Conservation (phyloP, 2,797 vertebrate genomes). For the Podarcis lilfordi region DNA sequence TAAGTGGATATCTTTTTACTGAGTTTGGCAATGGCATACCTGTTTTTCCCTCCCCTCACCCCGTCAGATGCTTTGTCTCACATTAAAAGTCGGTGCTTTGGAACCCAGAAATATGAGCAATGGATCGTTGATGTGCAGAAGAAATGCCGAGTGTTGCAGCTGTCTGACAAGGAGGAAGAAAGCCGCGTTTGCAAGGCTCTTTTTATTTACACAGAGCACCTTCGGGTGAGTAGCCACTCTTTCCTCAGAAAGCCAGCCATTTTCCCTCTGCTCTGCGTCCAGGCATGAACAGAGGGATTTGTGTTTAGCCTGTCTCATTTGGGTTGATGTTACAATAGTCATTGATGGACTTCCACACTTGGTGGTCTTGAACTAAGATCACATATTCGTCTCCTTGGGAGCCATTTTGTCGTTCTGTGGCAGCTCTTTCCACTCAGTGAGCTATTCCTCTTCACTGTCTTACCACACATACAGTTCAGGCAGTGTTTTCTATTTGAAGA, state of each 20-base stretch:
- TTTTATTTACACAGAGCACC: conserved; percentile 80
- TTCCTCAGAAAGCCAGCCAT: neutral
- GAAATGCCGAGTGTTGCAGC: conserved; percentile 69
- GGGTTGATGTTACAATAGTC: neutral
- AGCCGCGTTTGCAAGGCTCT: conserved; percentile 78
- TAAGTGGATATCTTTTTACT: neutral
- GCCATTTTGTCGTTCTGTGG: neutral
- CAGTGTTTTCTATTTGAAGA: neutral
- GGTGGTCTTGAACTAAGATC: neutral
- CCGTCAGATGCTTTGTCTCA: conserved; percentile 69
- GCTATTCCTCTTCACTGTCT: no score
- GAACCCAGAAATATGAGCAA: conserved; percentile 82
- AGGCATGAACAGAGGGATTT: no score
- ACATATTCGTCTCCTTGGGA: neutral
- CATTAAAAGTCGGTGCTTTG: conserved; percentile 68
- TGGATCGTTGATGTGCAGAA: conserved; percentile 81
- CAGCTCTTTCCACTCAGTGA: neutral
- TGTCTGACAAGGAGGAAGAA: conserved; percentile 76
- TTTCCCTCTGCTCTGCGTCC: neutral
- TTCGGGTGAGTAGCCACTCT: conserved; percentile 70
- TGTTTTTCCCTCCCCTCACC: neutral
- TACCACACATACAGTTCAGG: neutral
- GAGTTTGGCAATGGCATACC: neutral
- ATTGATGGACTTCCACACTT: neutral
- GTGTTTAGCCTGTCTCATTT: neutral